Conservation (phyloP, 2,888 invertebrate species). For the Volucella zonaria region DNA sequence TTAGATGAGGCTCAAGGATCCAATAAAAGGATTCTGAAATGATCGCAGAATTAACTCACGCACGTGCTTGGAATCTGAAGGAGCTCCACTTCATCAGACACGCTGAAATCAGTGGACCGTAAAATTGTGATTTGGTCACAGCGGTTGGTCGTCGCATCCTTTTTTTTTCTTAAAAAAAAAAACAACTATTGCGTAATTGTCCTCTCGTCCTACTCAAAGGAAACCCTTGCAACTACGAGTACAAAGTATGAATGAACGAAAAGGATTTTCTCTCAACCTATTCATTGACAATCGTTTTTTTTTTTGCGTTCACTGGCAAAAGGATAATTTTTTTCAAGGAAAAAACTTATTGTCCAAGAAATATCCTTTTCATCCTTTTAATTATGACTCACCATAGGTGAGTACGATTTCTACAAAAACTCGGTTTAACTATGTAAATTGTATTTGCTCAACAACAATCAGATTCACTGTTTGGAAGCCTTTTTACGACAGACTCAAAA, state of each 20-base stretch:
- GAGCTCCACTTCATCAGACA: not conserved
- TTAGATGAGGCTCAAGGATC: too few species aligned
- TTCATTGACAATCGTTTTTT: not conserved
- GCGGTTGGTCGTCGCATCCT: not conserved
- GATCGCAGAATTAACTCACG: not conserved
- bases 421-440: constrained; percentile 50
- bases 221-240: not conserved
- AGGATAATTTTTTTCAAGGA: not conserved
- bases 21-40: too few species aligned
- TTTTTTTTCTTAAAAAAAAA: not conserved
- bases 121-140: constrained; percentile 1
- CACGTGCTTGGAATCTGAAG: not conserved
- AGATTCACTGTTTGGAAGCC: constrained; percentile 29
- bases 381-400: too few species aligned
- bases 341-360: too few species aligned
- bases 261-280: not conserved
- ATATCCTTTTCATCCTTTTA: too few species aligned
- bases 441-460: constrained; percentile 68
- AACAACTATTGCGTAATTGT: too few species aligned
- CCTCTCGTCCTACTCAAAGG: not conserved
- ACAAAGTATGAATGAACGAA: constrained; percentile 13
- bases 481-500: too few species aligned
- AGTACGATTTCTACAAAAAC: not conserved
- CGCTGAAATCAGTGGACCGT: not conserved
- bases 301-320: not conserved